Conservation (phyloP, 2,113 vertebrate species). For the Arothron firmamentum region DNA sequence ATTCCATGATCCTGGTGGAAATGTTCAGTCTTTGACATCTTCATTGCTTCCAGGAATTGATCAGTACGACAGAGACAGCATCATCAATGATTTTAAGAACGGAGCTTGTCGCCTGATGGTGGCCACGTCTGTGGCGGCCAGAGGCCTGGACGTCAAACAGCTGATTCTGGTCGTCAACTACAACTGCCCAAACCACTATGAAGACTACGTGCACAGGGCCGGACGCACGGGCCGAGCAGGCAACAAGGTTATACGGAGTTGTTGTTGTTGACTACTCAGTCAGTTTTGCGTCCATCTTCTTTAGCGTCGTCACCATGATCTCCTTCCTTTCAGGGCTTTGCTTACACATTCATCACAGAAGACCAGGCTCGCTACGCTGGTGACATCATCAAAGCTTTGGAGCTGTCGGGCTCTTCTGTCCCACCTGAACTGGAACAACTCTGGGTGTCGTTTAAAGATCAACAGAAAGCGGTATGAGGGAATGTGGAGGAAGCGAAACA, state of each 20-base stretch:
- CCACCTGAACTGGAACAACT: conserved; percentile 90
- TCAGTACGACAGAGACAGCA: conserved; percentile 97
- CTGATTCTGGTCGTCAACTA: conserved; percentile 96
- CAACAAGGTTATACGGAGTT: conserved; percentile 81
- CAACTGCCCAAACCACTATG: conserved; percentile 96
- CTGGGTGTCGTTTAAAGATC: conserved; percentile 94
- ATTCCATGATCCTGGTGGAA: no score
- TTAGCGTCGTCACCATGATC: not conserved
- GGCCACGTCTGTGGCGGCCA: conserved; percentile 93
- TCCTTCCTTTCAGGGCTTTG: conserved; percentile 79
- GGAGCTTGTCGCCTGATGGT: conserved; percentile 94
- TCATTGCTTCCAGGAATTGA: conserved; percentile 82
- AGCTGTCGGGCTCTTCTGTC: conserved; percentile 85
- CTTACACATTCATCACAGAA: conserved; percentile 96
- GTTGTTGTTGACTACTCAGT: not conserved
- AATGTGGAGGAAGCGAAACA: not conserved
- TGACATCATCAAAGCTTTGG: conserved; percentile 96
- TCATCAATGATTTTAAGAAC: conserved; percentile 98
- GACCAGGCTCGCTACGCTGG: conserved; percentile 93
- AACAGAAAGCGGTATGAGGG: conserved; percentile 88
- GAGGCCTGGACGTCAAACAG: conserved; percentile 96
- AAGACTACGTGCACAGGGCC: conserved; percentile 96
- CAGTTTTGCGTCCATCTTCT: not conserved
- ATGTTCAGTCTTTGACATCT: not conserved
- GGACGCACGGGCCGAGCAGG: conserved; percentile 94